Evolutionary conservation across 2,888 invertebrate genomes (phyloP), one percentile per base, ranked within the genome.

Genomic region (Lagria hirta): DNA sequence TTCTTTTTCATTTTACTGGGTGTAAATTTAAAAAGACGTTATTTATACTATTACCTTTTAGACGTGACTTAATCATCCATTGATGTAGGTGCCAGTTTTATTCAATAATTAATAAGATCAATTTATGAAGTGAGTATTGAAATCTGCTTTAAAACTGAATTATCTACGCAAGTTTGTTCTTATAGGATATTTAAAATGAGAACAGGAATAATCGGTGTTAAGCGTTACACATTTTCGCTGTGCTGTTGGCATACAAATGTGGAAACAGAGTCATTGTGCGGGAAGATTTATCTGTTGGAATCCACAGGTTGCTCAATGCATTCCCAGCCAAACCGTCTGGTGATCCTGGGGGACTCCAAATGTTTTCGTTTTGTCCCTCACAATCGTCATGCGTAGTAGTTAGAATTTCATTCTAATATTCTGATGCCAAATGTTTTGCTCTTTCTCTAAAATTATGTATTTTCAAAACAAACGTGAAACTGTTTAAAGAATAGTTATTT

Each of bases 261-360:
- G 57, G 60, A 60, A 62, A 60, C 57, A 27, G 42, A 59, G 58
- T 57, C 57, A 56, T 58, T 58, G 58, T 52, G 54, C 48, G 58
- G 57, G 64, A n/a, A 69, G 68, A 69, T 71, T 70, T 70, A 70
- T 71, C 34, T 43, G 43, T 65, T 43, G 62, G 67, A 71, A 71
- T 70, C 71, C 70, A 71, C 71, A 71, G 69, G 70, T 71, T 70
- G 70, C 54, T 47, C 10, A 46, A 49, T 48, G 45, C 49, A 40
- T 45, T 51, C 53, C 38, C 61, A 62, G 66, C 61, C 62, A 61
- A 58, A 64, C 66, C 62, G 66, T 67, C 67, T 68, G 68, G 57
- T 47, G 46, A 49, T 60, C 68, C 65, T 58, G 56, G 61, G 66
- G 66, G 65, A 56, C 64, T 61, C 58, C 61, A 34, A 45, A 38